Base-by-base conservation (phyloP, 2,113 vertebrate species). In the Lota lota region DNA sequence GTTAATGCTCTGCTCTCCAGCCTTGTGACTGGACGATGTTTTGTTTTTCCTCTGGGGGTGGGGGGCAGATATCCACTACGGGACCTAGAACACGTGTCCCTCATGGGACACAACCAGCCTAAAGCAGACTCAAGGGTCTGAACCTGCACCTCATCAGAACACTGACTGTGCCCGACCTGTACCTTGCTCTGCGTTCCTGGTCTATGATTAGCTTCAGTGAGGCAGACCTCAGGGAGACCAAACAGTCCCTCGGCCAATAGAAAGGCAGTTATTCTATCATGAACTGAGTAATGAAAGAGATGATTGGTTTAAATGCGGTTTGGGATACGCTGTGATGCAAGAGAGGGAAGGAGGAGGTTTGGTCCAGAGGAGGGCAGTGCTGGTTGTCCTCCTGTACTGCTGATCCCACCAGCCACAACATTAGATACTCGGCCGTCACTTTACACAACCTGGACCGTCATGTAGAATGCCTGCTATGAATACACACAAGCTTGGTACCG, bases 391-490 rank as follows among this genome's bases (percentile, higher is more conserved):
- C 53, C 53, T 18, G 16, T 14, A 2, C 53, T 18, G 8, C 5
- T 18, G 53, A 18, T n/a, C 53, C 53, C 53, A 47, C 10, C 16
- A 56, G 59, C 12, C 40, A 78, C 14, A 22, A 36, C 53, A 65
- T n/a, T 5, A 75, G 62, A 57, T 65, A 53, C 69, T 75, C 79
- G 61, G 64, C 66, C 63, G 51, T 82, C 72, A 68, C 69, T 82
- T 81, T 79, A 85, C 84, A 83, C 75, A 84, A 83, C 75, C 79
- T 68, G 75, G 73, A 83, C 70, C 60, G 80, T 81, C 87, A 88
- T 87, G 84, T 83, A 73, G 81, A 87, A 84, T 18, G 76, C 81
- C 84, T 85, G 78, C 76, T 67, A 78, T 74, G 81, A 56, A 81
- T 47, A 73, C 66, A 64, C 69, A 80, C 78, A 81, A 74, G 80